These are phyloP conservation scores for Zaprionus davidi DNA, from an alignment of 1,140 invertebrate genomes.

Conservation along the genomic window DNA sequence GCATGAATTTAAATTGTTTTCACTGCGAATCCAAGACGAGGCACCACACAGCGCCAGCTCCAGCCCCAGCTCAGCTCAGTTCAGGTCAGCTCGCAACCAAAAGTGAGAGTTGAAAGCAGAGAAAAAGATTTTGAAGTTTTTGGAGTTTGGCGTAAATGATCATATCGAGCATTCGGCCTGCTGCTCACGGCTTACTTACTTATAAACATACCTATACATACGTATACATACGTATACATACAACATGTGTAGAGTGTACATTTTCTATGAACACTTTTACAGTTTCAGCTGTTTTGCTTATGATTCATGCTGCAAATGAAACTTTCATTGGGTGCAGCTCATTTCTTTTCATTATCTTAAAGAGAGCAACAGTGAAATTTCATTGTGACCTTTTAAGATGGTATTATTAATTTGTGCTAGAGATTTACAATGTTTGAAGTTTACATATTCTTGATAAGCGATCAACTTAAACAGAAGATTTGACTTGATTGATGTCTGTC, in stretches of 20 bases:
- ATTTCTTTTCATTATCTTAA: slow-evolving; percentile 42
- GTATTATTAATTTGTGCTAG: too few relatives aligned
- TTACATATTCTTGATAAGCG: too few relatives aligned
- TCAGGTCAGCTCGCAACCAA: slow-evolving; percentile 14
- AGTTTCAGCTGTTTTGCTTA: slow-evolving; percentile 52
- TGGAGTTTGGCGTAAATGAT: slow-evolving; percentile 42
- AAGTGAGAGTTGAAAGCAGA: slow-evolving; percentile 67
- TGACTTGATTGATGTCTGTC: too few relatives aligned
- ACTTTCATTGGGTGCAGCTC: slow-evolving; percentile 59
- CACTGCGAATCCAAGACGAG: slow-evolving; percentile 26
- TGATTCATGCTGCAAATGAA: slow-evolving; percentile 51
- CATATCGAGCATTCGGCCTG: slow-evolving; percentile 41
- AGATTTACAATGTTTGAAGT: too few relatives aligned
- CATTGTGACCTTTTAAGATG: background rate
- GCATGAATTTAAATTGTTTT: slow-evolving; percentile 62
- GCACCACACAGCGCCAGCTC: background rate
- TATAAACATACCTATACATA: slow-evolving; percentile 11
- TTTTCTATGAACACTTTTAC: slow-evolving; percentile 59
- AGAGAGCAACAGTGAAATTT: slow-evolving; percentile 32
- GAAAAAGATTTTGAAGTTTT: slow-evolving; percentile 68
- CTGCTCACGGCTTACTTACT: slow-evolving; percentile 21
- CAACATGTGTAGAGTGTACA: slow-evolving; percentile 1
- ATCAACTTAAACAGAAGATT: too few relatives aligned
- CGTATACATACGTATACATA: too few relatives aligned
- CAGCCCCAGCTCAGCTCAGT: too few relatives aligned